Evolutionary conservation across 2,888 invertebrate genomes (phyloP), one percentile per base, ranked within the genome.

Genomic region (Eilema sororculum): DNA sequence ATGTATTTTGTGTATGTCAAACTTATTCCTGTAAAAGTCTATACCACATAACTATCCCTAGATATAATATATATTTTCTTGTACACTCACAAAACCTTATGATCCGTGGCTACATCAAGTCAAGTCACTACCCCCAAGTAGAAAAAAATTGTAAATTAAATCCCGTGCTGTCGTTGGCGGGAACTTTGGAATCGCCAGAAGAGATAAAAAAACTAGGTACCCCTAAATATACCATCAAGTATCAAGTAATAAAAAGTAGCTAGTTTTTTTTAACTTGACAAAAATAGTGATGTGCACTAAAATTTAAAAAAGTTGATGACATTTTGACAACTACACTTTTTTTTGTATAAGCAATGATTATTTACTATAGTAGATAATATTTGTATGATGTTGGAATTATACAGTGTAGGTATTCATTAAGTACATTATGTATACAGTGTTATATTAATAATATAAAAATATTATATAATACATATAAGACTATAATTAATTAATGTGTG

Each of bases 371-470:
- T 65, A 25, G 20, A 60, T 37, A 68, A 65, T 52, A 56, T 70
- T 71, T 41, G 69, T 66, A 68, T 65, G 41, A 46, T 30, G 52
- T 16, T 37, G 30, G 64, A 70, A 46, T 72, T 69, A 41, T 63
- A 64, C 70, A 68, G 67, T 72, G 24, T 64, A 76, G 58, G 8
- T 65, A 71, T 73, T 33, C 64, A 80, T 61, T 80, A 71, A 59
- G 65, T 67, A 73, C 58, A n/a, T 52, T 9, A 52, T 52, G 64
- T 71, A 79, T 71, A 62, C 65, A 74, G 60, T 78, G 76, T 81
- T 72, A 67, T 68, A 73, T 71, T 63, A 65, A 68, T 66, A 41
- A 65, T 68, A 61, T 67, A 37, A 61, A 33, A 12, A 46, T 67
- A 60, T 37, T 25, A 25, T 61, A 60, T 20, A 46, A 62, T 46